Conservation (phyloP, 1,140 invertebrate genomes). For the Agrypnia vestita region DNA sequence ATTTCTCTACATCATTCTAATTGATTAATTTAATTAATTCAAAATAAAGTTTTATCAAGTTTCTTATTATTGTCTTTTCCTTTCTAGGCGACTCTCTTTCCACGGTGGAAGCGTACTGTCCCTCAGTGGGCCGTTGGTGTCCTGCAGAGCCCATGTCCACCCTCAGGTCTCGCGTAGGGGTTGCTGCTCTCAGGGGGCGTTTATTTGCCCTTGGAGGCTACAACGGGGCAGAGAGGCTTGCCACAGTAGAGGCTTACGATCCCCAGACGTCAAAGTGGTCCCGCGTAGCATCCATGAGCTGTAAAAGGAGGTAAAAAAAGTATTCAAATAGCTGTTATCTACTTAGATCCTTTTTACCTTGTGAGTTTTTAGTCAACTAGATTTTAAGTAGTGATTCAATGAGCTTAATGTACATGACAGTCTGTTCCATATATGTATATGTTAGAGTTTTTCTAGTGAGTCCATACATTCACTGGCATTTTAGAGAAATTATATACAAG, state of each 20-base stretch:
- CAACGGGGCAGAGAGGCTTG: constrained; percentile 86
- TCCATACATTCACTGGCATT: no score
- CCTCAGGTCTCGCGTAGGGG: constrained; percentile 87
- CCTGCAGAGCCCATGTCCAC: constrained; percentile 90
- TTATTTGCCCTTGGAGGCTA: constrained; percentile 86
- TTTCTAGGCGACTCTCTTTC: constrained; percentile 84
- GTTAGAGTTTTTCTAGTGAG: no score
- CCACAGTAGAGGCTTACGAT: constrained; percentile 93
- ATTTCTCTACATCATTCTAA: no score
- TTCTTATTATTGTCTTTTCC: neutral
- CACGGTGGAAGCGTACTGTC: constrained; percentile 91
- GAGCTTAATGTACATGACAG: no score
- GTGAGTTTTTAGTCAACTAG: no score
- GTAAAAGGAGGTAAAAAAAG: constrained; percentile 79
- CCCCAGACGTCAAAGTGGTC: constrained; percentile 83
- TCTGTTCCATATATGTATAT: no score
- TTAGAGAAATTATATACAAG: no score
- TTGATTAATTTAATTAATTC: no score
- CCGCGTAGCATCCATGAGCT: constrained; percentile 86
- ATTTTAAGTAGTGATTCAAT: no score
- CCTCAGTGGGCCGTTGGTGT: constrained; percentile 81
- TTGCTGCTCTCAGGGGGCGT: constrained; percentile 85
- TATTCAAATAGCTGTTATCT: neutral
- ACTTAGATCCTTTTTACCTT: neutral
- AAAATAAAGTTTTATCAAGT: neutral